Base-by-base conservation (phyloP, 2,888 invertebrate genomes). In the Erpobdella octoculata region DNA sequence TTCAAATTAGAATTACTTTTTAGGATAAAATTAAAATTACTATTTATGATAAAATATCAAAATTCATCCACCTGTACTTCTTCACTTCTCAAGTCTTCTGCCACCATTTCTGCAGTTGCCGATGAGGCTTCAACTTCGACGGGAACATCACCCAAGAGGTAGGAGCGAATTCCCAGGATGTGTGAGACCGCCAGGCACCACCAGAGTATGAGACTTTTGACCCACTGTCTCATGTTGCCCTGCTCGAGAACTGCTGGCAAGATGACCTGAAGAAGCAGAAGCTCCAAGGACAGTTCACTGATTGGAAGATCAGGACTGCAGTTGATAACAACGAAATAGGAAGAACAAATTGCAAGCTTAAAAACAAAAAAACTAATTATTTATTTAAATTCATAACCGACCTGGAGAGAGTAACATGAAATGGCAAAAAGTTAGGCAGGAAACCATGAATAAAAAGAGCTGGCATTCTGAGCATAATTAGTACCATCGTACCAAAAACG, bases 401-500 rank as follows among this genome's bases (percentile, higher is more conserved):
- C 78, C 83, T 83, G 35, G 86, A 85, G 72, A 86, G 80, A 74
- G 92, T 90, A 18, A 98, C 90, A 1, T 93, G 91, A 81, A 97
- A 98, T 0, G 98, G 98, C 78, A 98, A 86, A 76, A 83, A 82
- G n/a, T 89, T 88, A 0, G 93, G 92, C 83, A 91, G 87, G 0
- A 89, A 82, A 75, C 88, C 87, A 79, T 91, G 89, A 74, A 98
- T 88, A 62, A 94, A 88, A 71, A 91, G 86, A 37, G 96, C 90
- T 0, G 98, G 98, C 71, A 96, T 84, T 92, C 95, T 97, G 58
- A 98, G 86, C 90, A 97, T 94, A 59, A 98, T 87, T 46, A 98
- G 86, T 1, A 98, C 94, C 0, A 92, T 93, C 1, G 92, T 93
- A 28, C 96, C 97, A 84, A 98, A 97, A 70, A 86, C 81, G 5